Conservation (phyloP, 2,113 vertebrate genomes). For the Limanda limanda region DNA sequence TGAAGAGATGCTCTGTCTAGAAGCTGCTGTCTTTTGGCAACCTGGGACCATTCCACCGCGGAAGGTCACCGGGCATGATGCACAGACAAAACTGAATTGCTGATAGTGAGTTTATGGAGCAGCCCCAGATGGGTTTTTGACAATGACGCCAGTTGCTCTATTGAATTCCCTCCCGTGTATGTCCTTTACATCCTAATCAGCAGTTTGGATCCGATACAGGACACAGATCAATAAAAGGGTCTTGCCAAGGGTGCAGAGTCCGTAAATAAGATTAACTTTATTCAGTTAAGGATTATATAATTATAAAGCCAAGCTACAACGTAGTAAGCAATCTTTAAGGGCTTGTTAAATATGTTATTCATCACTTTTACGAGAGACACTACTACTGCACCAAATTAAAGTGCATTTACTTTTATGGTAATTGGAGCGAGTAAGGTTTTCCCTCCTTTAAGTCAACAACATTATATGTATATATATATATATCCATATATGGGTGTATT, state of each 20-base stretch:
- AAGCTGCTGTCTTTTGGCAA: conserved; percentile 75
- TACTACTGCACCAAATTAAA: neutral
- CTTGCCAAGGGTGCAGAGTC: neutral
- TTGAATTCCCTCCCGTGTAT: neutral
- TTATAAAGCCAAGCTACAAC: neutral
- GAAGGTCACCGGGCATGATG: conserved; percentile 69
- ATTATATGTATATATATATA: neutral
- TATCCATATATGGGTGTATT: too few species aligned
- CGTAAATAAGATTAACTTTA: neutral
- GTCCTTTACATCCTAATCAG: conserved; percentile 60
- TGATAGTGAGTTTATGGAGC: conserved; percentile 51
- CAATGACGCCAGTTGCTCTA: conserved; percentile 25
- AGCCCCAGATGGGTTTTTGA: conserved; percentile 42
- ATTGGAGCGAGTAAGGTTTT: neutral
- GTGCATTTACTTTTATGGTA: too few species aligned
- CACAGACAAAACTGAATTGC: conserved; percentile 68
- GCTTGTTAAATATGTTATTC: neutral
- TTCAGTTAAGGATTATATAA: rapidly evolving
- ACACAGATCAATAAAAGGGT: conserved; percentile 48
- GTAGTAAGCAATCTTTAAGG: neutral
- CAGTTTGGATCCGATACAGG: conserved; percentile 4
- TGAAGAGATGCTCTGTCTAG: conserved; percentile 48
- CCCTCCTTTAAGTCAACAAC: neutral
- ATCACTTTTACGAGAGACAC: neutral
- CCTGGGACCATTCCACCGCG: conserved; percentile 42